A percentile compares a stretch with the other conserved stretches of the same genome.
These are phyloP conservation scores for Odocoileus virginianus DNA, from an alignment of 2,113 vertebrate genomes.

Conservation along the genomic window DNA sequence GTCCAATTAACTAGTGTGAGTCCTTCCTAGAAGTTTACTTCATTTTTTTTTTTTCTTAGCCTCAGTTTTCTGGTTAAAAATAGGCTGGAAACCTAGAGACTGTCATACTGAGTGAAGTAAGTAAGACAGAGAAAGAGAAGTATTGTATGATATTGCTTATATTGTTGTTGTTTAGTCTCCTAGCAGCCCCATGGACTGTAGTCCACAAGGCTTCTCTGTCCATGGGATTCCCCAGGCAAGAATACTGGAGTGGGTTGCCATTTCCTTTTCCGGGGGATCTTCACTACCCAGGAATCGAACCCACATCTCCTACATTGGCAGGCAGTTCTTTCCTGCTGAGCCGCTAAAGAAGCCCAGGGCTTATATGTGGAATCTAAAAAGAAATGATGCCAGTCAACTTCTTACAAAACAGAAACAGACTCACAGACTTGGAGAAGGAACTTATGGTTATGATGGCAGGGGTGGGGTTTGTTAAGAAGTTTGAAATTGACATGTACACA, in stretches of 20 bases:
- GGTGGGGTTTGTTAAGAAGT: not conserved
- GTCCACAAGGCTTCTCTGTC: not conserved
- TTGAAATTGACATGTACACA: not conserved
- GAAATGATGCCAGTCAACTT: not conserved
- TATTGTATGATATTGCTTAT: rapidly evolving
- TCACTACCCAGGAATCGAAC: rapidly evolving
- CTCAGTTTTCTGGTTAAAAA: not conserved
- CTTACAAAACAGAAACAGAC: not conserved
- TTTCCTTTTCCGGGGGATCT: not conserved
- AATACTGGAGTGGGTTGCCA: not conserved
- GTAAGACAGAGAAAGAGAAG: not conserved
- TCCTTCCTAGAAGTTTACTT: not conserved
- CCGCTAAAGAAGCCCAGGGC: not conserved
- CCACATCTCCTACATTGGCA: not conserved
- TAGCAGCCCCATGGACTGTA: not conserved
- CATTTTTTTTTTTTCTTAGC: not conserved
- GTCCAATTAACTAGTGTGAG: not conserved
- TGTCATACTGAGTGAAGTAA: not conserved
- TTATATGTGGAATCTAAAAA: not conserved
- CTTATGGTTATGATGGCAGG: not conserved
- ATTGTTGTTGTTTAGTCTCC: not conserved
- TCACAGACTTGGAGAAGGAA: not conserved
- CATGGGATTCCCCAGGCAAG: not conserved
- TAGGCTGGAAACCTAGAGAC: not conserved
- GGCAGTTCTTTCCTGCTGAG: not conserved